Conservation (phyloP, 2,797 vertebrate genomes). For the Alcedo atthis region DNA sequence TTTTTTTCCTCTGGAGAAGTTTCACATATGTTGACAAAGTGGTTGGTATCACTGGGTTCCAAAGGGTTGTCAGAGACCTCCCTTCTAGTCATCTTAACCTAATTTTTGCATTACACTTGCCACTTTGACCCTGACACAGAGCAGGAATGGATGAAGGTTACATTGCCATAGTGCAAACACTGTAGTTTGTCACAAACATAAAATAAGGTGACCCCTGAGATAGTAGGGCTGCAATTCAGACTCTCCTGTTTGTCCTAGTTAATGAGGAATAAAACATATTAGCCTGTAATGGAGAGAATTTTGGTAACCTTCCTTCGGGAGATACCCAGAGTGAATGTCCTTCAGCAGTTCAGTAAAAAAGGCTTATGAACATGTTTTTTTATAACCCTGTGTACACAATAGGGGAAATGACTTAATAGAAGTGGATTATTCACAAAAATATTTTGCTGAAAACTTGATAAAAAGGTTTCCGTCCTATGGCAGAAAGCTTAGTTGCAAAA, state of each 20-base stretch:
- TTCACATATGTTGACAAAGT: not conserved
- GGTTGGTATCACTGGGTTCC: not conserved
- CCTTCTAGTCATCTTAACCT: conserved; percentile 10
- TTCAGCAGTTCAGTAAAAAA: conserved; percentile 27
- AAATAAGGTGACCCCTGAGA: conserved; percentile 38
- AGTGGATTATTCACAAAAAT: conserved; percentile 45
- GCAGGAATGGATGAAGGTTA: conserved; percentile 34
- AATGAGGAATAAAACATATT: conserved; percentile 49
- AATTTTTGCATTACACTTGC: conserved; percentile 48
- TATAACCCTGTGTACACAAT: conserved; percentile 42
- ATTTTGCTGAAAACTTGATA: conserved; percentile 47
- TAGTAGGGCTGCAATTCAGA: conserved; percentile 11
- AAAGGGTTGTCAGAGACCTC: not conserved
- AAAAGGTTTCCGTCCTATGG: conserved; percentile 17
- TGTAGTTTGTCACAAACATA: conserved; percentile 39
- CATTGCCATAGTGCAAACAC: not conserved
- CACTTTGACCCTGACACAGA: not conserved
- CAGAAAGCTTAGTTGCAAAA: conserved; percentile 35
- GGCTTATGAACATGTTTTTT: not conserved
- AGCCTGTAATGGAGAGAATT: conserved; percentile 13
- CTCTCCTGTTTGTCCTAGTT: conserved; percentile 43
- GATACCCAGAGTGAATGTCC: not conserved
- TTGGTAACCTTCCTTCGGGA: conserved; percentile 42
- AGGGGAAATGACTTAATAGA: conserved; percentile 6
- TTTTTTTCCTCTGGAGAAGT: not conserved